These are phyloP conservation scores for Liolophura sinensis DNA, from an alignment of 1,140 invertebrate species.

Conservation along the genomic window DNA sequence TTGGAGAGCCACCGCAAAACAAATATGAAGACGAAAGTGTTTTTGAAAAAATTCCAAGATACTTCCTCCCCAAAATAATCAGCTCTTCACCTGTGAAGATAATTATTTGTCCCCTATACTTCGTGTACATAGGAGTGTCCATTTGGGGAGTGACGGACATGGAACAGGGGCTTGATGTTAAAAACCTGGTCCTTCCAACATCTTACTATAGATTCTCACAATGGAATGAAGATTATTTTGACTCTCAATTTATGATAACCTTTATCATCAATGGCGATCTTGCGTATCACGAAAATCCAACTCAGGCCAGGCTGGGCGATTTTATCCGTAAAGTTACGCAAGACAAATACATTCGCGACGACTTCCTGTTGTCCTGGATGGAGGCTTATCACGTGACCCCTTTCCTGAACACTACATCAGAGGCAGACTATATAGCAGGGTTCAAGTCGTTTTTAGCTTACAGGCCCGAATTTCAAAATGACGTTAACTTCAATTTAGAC, in stretches of 20 bases:
- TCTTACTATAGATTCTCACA: constrained; percentile 29
- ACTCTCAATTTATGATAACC: no score
- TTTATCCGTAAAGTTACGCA: no score
- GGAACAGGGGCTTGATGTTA: constrained; percentile 78
- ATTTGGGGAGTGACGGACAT: constrained; percentile 84
- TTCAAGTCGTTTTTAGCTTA: constrained; percentile 70
- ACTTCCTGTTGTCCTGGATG: constrained; percentile 69
- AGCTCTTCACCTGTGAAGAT: constrained; percentile 63
- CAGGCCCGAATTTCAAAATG: constrained; percentile 67
- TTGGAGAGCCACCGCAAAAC: no score
- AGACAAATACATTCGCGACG: background rate
- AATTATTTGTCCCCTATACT: constrained; percentile 77
- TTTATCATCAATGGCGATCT: no score
- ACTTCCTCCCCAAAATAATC: background rate
- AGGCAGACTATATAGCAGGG: constrained; percentile 75
- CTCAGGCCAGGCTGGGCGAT: no score
- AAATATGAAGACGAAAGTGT: no score
- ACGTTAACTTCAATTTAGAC: constrained; percentile 81
- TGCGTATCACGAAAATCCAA: no score
- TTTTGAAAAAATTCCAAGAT: no score
- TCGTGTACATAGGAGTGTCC: constrained; percentile 79
- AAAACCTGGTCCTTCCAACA: constrained; percentile 45
- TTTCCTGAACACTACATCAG: background rate
- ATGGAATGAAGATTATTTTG: no score
- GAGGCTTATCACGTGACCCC: constrained; percentile 77